A percentile compares a stretch with the other conserved stretches of the same genome.
phyloP scores from a whole-genome alignment of 1,140 invertebrate species.

The Brachionus asplanchnoidis region DNA sequence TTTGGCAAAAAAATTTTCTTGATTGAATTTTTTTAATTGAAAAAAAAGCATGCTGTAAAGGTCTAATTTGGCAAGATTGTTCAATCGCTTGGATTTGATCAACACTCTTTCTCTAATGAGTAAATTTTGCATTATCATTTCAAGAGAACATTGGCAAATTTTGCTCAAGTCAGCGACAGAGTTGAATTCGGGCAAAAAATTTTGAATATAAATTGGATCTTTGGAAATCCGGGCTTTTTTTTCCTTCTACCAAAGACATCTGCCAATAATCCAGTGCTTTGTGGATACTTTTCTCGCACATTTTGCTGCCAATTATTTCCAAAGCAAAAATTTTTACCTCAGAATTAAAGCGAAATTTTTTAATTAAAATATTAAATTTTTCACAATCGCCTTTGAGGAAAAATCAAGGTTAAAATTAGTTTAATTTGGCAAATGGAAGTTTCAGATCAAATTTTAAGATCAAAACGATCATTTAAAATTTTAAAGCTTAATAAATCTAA shows the following conservation, averaged over 20 bases:
- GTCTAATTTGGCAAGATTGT: background rate
- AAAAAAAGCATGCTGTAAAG: background rate
- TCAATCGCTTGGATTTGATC: background rate
- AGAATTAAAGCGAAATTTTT: background rate
- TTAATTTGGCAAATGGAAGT: too few relatives aligned
- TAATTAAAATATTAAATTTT: conserved; percentile 15
- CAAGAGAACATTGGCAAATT: background rate
- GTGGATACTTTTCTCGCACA: background rate
- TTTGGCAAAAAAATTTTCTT: background rate
- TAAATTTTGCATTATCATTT: background rate
- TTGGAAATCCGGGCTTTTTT: background rate
- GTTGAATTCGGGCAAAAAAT: background rate
- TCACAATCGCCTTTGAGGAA: background rate
- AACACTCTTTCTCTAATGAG: background rate
- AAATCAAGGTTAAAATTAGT: background rate
- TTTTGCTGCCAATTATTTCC: background rate
- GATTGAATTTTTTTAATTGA: background rate
- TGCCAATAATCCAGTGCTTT: background rate
- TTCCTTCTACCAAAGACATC: background rate
- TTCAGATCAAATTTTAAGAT: too few relatives aligned
- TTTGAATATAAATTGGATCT: background rate
- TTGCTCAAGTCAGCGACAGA: background rate
- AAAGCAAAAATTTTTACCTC: background rate
- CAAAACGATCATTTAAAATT: too few relatives aligned
- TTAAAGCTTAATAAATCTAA: too few relatives aligned